Base-by-base conservation (phyloP, 2,797 vertebrate species). In the Lateolabrax maculatus region DNA sequence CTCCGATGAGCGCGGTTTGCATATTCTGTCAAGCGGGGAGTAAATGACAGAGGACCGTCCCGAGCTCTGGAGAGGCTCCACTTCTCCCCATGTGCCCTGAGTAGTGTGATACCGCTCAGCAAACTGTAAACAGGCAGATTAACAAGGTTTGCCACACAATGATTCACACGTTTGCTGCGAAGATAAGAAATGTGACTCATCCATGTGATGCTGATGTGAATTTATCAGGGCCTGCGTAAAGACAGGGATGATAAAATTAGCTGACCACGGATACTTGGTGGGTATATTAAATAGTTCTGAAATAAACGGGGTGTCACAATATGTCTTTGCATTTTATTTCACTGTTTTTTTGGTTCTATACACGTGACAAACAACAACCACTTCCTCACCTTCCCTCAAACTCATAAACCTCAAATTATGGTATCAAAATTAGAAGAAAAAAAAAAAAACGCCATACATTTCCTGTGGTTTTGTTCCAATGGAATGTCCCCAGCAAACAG, bases 101-200 rank as follows among this genome's bases (percentile, higher is more conserved):
- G 77, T 65, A 75, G 84, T 89, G 85, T 80, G 87, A 91, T 89
- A 78, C 80, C 52, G 64, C 91, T 89, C 84, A 89, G 73, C 75
- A 87, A 92, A 86, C 90, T 90, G 93, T 89, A 93, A 92, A 91
- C 83, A 89, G 79, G 75, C 87, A 78, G 79, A 88, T 91, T 89
- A 93, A 90, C 88, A 80, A 80, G 88, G 79, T 91, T 91, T 82
- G 53, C 76, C 85, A 70, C 86, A 85, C 83, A 68, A 78, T 79
- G 79, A 85, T 90, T 91, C 83, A 85, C 87, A 86, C 81, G 31
- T 90, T 86, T 71, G 56, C 79, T 43, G 78, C 43, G 77, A 81
- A 80, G 83, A 82, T 43, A 55, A 80, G 76, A 77, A 76, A 87
- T 74, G 77, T 31, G 61, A 85, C 55, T 86, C 66, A 23, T 77